phyloP scores from a whole-genome alignment of 2,797 vertebrate species.

The Falco rusticolus region DNA sequence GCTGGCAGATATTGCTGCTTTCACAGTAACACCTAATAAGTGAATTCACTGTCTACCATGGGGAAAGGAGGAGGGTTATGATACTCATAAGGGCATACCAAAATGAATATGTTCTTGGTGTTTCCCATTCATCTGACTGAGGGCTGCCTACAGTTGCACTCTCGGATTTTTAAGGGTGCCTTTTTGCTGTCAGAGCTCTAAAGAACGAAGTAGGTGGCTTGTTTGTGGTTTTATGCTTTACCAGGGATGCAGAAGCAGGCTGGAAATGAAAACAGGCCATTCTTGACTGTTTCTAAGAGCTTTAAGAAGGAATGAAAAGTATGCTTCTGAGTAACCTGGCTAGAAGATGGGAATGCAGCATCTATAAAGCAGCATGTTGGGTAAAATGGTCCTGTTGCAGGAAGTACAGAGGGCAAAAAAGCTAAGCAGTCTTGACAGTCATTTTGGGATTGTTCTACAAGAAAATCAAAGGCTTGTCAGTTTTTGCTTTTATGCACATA shows the following conservation, averaged over 20 bases:
- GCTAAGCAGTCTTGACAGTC: slow-evolving; percentile 8
- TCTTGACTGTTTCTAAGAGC: neutral
- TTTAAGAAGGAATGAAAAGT: neutral
- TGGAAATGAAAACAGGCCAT: neutral
- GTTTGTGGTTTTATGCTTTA: neutral
- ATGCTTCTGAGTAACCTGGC: neutral
- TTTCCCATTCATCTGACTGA: neutral
- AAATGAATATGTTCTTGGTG: neutral
- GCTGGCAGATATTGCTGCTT: neutral
- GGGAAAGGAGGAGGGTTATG: neutral
- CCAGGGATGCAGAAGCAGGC: neutral
- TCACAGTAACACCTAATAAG: neutral
- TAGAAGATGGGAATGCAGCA: neutral
- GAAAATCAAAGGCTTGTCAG: slow-evolving; percentile 59
- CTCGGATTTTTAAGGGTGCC: neutral
- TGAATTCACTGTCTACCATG: neutral
- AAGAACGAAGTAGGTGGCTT: neutral
- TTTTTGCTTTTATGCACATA: slow-evolving; percentile 57
- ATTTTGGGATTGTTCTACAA: slow-evolving; percentile 41
- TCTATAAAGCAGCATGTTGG: slow-evolving; percentile 17
- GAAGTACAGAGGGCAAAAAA: neutral
- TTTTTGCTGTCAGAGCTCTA: neutral
- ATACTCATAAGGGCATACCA: neutral
- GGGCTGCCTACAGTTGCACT: neutral
- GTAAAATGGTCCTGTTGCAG: slow-evolving; percentile 20